Base-by-base conservation (phyloP, 2,888 invertebrate genomes). In the Heterodera filipjevi region DNA sequence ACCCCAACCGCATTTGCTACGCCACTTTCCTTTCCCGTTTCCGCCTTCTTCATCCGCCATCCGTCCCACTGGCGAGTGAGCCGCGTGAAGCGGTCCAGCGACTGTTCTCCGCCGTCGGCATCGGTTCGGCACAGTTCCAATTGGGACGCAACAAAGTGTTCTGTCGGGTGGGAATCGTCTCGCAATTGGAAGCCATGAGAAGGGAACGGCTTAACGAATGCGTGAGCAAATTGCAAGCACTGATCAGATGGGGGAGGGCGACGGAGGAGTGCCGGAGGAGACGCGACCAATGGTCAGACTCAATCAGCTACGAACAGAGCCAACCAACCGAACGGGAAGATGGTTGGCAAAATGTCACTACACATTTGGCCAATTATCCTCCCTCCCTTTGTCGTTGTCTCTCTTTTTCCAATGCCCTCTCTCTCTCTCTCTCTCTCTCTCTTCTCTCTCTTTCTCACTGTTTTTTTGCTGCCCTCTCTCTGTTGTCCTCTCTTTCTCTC, bases 1-100 rank as follows among this genome's bases (percentile, higher is more conserved):
- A 98, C 94, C 99, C 99, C 93, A 98, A 98, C 94, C 94, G 98
- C 92, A 95, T 99, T 94, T 93, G 95, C 89, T 99, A 98, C 92
- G 95, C 96, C 87, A 98, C 99, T 92, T 99, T 99, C 94, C 96
- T 97, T 91, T 94, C 96, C 91, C 95, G 98, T 95, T 98, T 93
- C 68, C 81, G 81, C 22, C 79, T 86, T 35, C 81, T 88, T 22
- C 76, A 73, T n/a, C 35, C 77, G 46, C 59, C 77, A 19, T 73
- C 73, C 64, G 33, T 22, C 64, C 33, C 59, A 46, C 35, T 6
- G 59, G 27, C 22, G 27, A 49, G 75, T 32, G 44, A 49, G 8
- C 72, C 75, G 75, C 32, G 80, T 27, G 35, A 32, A 22, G 33
- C 68, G 5, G 68, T 68, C 33, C 33, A 33, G 33, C 68, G 22